phyloP scores from a whole-genome alignment of 2,797 vertebrate genomes.

The Emydoidea blandingii region DNA sequence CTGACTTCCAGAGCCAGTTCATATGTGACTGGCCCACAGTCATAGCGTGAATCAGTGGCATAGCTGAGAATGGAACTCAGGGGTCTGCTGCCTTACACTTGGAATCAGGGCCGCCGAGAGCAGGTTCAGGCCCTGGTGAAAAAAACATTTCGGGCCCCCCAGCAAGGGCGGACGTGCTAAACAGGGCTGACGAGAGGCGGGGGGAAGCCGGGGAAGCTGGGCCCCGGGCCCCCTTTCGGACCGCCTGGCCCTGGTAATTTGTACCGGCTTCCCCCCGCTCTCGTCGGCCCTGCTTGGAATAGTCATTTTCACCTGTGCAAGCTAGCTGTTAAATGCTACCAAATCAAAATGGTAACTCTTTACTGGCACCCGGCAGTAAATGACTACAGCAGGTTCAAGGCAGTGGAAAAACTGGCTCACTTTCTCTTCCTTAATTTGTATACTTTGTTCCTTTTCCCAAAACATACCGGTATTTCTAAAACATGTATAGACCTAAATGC shows the following conservation, averaged over 20 bases:
- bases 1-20: slow-evolving; percentile 5
- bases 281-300: not conserved
- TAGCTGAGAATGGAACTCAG: slow-evolving; percentile 5
- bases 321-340: not conserved
- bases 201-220: too few relatives aligned
- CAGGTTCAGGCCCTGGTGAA: too few relatives aligned
- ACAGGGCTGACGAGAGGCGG: too few relatives aligned
- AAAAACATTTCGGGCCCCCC: too few relatives aligned
- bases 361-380: not conserved
- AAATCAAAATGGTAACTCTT: slow-evolving; percentile 13
- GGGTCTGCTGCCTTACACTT: slow-evolving; percentile 6
- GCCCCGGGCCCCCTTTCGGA: too few relatives aligned
- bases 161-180: too few relatives aligned
- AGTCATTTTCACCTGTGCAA: not conserved
- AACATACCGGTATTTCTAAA: not conserved
- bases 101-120: too few relatives aligned
- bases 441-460: not conserved
- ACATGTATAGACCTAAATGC: slow-evolving; percentile 21
- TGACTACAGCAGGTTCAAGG: slow-evolving; percentile 4
- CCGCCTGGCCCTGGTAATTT: too few relatives aligned
- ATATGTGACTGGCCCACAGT: not conserved
- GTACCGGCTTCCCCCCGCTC: too few relatives aligned
- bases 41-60: not conserved
- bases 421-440: slow-evolving; percentile 9
- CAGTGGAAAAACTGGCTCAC: slow-evolving; percentile 33